These are phyloP conservation scores for Prosapia bicincta DNA, from an alignment of 2,888 invertebrate genomes.

Conservation along the genomic window DNA sequence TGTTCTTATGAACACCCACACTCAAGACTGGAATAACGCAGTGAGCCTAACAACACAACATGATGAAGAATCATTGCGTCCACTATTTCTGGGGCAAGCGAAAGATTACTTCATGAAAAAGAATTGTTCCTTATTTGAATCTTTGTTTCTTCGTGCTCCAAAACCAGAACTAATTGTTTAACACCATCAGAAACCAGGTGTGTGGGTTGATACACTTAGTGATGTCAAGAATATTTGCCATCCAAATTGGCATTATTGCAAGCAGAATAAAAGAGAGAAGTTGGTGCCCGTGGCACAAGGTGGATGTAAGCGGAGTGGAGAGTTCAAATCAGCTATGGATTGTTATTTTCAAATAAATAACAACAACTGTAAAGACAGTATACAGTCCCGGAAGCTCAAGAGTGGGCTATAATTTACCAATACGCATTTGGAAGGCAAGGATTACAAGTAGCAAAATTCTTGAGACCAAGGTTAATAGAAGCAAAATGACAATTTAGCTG, in stretches of 20 bases:
- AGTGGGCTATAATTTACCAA: no score
- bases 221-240: conserved; percentile 90
- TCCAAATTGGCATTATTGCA: conserved; percentile 62
- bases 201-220: conserved; percentile 94
- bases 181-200: conserved; percentile 78
- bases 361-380: conserved; percentile 47
- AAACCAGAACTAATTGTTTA: conserved; percentile 89
- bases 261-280: conserved; percentile 57
- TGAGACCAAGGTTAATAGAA: no score
- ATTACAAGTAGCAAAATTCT: no score
- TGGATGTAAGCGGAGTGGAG: conserved; percentile 56
- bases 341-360: conserved; percentile 60
- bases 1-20: conserved; percentile 78
- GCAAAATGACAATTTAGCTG: no score
- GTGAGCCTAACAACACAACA: conserved; percentile 83
- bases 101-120: conserved; percentile 60
- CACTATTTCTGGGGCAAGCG: conserved; percentile 59
- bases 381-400: conserved; percentile 63
- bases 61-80: conserved; percentile 62
- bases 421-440: no score
- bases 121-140: conserved; percentile 62
- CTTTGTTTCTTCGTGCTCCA: conserved; percentile 86
- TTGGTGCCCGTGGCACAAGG: conserved; percentile 46
- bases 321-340: conserved; percentile 72
- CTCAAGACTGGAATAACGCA: conserved; percentile 85